Evolutionary conservation across 2,797 vertebrate genomes (phyloP), one percentile per base, ranked within the genome.

Genomic region (Jordanella pulchra): DNA sequence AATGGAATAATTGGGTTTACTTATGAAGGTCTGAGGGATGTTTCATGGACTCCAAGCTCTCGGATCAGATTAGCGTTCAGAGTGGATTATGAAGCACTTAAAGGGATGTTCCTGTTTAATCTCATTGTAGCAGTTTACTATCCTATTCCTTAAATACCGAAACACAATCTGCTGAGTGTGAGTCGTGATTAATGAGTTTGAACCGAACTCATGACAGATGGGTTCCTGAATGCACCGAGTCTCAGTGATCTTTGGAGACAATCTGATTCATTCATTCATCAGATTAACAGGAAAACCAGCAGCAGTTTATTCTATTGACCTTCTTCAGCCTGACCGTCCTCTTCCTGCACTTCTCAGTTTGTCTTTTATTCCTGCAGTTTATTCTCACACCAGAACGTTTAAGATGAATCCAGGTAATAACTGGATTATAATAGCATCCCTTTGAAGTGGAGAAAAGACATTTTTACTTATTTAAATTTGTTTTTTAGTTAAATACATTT

Each of bases 11-110:
- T 50, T 61, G 23, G 5, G 13, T 50, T 48, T 48, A 12, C 50
- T 42, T 45, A 27, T 3, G 13, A 13, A 64, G 35, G 4, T 15
- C 69, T 39, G 21, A 9, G 28, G 25, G n/a, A 39, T 72, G 58
- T 76, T 39, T 71, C 67, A 80, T 72, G n/a, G 69, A 58, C 72
- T 77, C 27, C 61, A 71, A 81, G 54, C 67, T 76, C 55, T 55
- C 61, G 66, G 56, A 82, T 82, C 66, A 66, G 81, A 85, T 86
- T 84, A 75, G 65, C 69, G 67, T 74, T 75, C 13, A 56, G 27
- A 67, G 67, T 61, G 75, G 78, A 87, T 82, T 78, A 83, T 76
- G 73, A 65, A 14, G 53, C 23, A 39, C 14, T 53, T 65, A 78
- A 44, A 55, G 15, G 44, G 67, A 68, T 27, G 0, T 39, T n/a